A percentile compares a stretch with the other conserved stretches of the same genome.
Conservation (phyloP, 2,888 invertebrate species). For the Mimas tiliae region DNA sequence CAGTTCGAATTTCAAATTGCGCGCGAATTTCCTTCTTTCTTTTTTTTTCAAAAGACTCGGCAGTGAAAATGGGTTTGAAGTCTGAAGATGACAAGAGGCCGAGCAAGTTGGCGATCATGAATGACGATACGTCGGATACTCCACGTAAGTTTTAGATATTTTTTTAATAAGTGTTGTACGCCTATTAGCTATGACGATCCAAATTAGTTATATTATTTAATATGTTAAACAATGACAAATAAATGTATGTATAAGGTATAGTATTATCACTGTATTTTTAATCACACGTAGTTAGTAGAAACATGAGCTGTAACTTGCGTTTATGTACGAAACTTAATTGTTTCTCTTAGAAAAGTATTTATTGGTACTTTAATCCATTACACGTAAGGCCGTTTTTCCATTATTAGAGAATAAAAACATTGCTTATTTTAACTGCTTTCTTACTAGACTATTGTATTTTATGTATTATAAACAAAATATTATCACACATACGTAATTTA, state of each 20-base stretch:
- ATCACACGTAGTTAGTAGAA: neutral
- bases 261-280: too few species aligned
- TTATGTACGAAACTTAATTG: constrained; percentile 12
- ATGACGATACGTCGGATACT: constrained; percentile 69
- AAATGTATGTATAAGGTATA: too few species aligned
- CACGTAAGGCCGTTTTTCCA: neutral
- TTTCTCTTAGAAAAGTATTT: constrained; percentile 6
- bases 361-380: neutral
- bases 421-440: neutral
- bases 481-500: neutral
- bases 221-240: too few species aligned
- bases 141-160: constrained; percentile 65
- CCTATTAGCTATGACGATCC: too few species aligned
- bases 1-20: constrained; percentile 36
- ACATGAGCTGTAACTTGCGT: neutral
- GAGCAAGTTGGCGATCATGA: constrained; percentile 82
- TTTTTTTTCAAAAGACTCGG: constrained; percentile 33
- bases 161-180: neutral
- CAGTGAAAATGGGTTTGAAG: constrained; percentile 80
- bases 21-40: constrained; percentile 45
- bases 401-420: neutral
- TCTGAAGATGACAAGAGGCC: constrained; percentile 77
- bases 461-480: neutral
- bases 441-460: neutral
- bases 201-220: too few species aligned